Conservation (phyloP, 1,140 invertebrate genomes). For the Hylyphantes graminicola region DNA sequence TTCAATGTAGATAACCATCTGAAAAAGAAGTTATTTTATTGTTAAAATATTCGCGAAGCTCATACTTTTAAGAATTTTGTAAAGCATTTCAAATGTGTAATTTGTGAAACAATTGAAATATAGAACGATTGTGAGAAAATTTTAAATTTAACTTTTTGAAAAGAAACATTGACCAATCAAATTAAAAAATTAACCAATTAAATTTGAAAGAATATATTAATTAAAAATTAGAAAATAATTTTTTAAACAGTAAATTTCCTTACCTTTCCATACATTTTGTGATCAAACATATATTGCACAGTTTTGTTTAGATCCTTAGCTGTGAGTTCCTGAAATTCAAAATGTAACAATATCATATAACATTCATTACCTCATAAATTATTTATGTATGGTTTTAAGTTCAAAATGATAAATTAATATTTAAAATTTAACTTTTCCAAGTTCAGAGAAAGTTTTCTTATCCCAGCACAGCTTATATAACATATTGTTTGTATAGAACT, state of each 20-base stretch:
- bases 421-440: too few relatives aligned
- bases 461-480: too few relatives aligned
- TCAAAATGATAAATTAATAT: too few relatives aligned
- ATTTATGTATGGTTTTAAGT: too few relatives aligned
- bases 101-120: neutral
- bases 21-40: slow-evolving; percentile 60
- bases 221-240: neutral
- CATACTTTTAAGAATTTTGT: neutral
- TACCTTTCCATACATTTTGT: slow-evolving; percentile 69
- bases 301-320: slow-evolving; percentile 68
- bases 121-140: too few relatives aligned
- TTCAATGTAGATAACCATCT: slow-evolving; percentile 77
- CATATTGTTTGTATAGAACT: too few relatives aligned
- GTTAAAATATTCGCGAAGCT: neutral
- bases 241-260: neutral
- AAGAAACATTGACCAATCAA: too few relatives aligned
- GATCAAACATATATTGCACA: slow-evolving; percentile 68
- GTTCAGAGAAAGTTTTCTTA: too few relatives aligned
- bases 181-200: too few relatives aligned
- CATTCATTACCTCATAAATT: too few relatives aligned
- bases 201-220: too few relatives aligned
- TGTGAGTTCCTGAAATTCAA: slow-evolving; percentile 66
- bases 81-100: neutral
- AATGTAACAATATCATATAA: neutral
- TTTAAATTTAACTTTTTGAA: too few relatives aligned